Evolutionary conservation across 2,113 vertebrate species (phyloP).

Genomic region (Brachyhypopomus gauderio): DNA sequence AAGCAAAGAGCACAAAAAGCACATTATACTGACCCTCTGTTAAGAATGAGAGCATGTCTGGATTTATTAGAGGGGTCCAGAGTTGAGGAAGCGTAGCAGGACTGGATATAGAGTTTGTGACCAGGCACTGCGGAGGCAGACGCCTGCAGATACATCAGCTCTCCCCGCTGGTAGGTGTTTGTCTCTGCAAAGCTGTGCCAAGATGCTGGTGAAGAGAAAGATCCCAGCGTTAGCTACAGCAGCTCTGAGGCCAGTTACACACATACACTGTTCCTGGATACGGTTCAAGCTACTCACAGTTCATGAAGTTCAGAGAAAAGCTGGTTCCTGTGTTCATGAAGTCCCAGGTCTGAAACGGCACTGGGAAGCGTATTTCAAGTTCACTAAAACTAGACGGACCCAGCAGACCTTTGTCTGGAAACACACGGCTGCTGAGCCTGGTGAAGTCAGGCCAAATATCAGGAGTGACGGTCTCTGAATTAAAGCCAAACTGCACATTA

Average conservation of each 20-base stretch:
- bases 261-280: no score
- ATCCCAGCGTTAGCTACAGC: background rate
- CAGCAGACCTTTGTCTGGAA: background rate
- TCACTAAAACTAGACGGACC: background rate
- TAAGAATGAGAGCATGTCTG: conserved; percentile 56
- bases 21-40: conserved; percentile 64
- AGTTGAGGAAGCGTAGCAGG: conserved; percentile 62
- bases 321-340: background rate
- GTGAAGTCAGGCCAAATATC: conserved; percentile 17
- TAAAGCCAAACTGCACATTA: background rate
- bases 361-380: background rate
- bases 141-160: conserved; percentile 62
- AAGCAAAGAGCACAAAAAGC: background rate
- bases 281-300: conserved; percentile 55
- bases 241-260: background rate
- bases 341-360: background rate
- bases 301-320: conserved; percentile 61
- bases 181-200: conserved; percentile 58
- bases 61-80: conserved; percentile 52
- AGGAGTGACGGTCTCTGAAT: background rate
- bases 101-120: conserved; percentile 64
- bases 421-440: background rate
- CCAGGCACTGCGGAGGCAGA: conserved; percentile 38
- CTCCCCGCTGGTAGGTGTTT: conserved; percentile 58
- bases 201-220: conserved; percentile 47